Evolutionary conservation across 2,888 invertebrate genomes (phyloP).

Genomic region (Agrotis puta): DNA sequence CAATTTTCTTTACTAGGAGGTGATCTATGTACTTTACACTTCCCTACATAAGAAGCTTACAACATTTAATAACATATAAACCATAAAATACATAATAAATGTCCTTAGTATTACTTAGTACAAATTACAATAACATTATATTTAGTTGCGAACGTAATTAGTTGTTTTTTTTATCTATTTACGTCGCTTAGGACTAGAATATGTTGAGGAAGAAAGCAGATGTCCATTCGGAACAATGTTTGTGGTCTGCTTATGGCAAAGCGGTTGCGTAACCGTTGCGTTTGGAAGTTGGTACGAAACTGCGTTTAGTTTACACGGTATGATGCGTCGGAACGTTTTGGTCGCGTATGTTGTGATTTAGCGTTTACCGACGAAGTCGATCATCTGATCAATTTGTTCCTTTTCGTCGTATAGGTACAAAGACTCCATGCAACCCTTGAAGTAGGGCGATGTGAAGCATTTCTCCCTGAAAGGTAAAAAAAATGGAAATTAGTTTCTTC

Average conservation of each 20-base stretch:
- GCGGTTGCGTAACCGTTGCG: conserved; percentile 78
- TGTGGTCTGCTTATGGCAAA: conserved; percentile 82
- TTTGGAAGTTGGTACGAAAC: conserved; percentile 67
- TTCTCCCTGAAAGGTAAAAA: conserved; percentile 92
- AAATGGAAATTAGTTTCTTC: conserved; percentile 20
- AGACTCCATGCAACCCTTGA: conserved; percentile 95
- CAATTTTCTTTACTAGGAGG: conserved; percentile 82
- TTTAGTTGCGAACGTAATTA: conserved; percentile 87
- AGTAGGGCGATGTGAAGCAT: conserved; percentile 95
- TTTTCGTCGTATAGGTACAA: conserved; percentile 94
- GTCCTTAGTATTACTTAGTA: conserved; percentile 80
- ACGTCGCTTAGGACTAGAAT: conserved; percentile 90
- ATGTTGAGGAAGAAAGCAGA: conserved; percentile 91
- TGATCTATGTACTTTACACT: conserved; percentile 86
- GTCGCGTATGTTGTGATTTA: conserved; percentile 80
- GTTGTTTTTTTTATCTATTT: conserved; percentile 69
- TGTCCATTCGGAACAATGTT: conserved; percentile 84
- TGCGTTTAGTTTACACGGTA: conserved; percentile 72
- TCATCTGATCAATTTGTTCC: conserved; percentile 94
- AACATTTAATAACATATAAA: conserved; percentile 85
- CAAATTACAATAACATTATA: conserved; percentile 84
- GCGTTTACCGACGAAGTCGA: conserved; percentile 94
- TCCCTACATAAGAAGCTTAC: conserved; percentile 81
- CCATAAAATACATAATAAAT: conserved; percentile 83
- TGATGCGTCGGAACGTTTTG: conserved; percentile 71